phyloP scores from a whole-genome alignment of 2,888 invertebrate genomes.

The Drosophila monieri region DNA sequence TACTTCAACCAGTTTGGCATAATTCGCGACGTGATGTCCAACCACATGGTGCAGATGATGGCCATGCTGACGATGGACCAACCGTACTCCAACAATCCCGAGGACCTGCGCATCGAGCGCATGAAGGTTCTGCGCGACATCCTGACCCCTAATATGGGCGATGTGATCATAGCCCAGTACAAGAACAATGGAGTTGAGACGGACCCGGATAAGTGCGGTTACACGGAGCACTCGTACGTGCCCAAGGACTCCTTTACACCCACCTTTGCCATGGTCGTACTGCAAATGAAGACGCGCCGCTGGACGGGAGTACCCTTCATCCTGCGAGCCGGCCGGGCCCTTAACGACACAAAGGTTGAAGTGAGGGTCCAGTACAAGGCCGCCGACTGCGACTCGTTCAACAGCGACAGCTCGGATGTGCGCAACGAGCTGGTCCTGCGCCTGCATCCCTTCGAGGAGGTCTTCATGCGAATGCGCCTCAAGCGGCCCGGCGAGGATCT shows the following conservation, averaged over 20 bases:
- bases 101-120: conserved; percentile 59
- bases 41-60: conserved; percentile 64
- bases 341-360: conserved; percentile 62
- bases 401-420: background rate
- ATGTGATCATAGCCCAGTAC: conserved; percentile 60
- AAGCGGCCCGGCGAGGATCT: conserved; percentile 51
- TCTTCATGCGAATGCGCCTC: conserved; percentile 65
- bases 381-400: conserved; percentile 36
- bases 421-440: conserved; percentile 62
- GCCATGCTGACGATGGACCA: conserved; percentile 62
- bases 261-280: conserved; percentile 60
- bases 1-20: conserved; percentile 66
- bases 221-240: conserved; percentile 60
- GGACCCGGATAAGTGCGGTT: conserved; percentile 60
- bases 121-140: conserved; percentile 54
- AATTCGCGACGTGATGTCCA: conserved; percentile 65
- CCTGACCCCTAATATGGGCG: conserved; percentile 45
- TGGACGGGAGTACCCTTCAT: conserved; percentile 66
- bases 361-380: conserved; percentile 62
- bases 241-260: conserved; percentile 64
- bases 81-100: conserved; percentile 56
- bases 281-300: conserved; percentile 56
- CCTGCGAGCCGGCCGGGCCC: conserved; percentile 58
- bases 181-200: conserved; percentile 52
- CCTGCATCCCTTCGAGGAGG: conserved; percentile 50